A percentile compares a stretch with the other conserved stretches of the same genome.
Conservation (phyloP, 2,797 vertebrate genomes). For the Mallotus villosus region DNA sequence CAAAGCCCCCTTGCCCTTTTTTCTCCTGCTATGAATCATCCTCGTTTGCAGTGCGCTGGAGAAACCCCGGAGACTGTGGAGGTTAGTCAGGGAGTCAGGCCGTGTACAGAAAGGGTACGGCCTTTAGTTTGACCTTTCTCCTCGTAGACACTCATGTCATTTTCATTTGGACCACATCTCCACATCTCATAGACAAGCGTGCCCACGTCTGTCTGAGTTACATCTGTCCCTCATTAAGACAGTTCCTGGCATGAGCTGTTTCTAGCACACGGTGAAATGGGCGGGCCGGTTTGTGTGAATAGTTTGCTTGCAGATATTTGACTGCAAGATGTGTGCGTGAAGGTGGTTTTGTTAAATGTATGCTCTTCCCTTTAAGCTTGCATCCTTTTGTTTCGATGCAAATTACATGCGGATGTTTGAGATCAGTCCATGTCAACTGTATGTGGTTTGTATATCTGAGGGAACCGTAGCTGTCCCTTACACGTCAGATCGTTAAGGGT, state of each 20-base stretch:
- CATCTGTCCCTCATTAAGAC: background rate
- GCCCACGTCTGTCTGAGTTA: slow-evolving; percentile 25
- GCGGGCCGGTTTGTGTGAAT: background rate
- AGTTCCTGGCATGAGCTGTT: background rate
- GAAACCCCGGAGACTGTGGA: slow-evolving; percentile 28
- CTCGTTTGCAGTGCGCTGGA: slow-evolving; percentile 5
- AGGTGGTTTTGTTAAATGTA: background rate
- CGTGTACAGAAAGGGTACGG: slow-evolving; percentile 32
- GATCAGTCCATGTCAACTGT: too few species aligned
- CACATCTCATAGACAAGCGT: background rate
- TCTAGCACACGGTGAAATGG: background rate
- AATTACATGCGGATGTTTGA: background rate
- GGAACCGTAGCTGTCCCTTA: too few species aligned
- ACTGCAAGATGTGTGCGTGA: background rate
- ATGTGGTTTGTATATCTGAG: too few species aligned
- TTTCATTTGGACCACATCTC: background rate
- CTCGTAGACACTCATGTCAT: slow-evolving; percentile 18
- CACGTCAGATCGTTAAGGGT: background rate
- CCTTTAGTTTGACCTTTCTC: slow-evolving; percentile 56
- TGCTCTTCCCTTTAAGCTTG: background rate
- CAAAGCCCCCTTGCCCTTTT: background rate
- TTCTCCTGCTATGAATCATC: slow-evolving; percentile 31
- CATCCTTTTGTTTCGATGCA: too few species aligned
- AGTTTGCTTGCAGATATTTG: background rate
- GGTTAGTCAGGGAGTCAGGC: slow-evolving; percentile 32